Evolutionary conservation across 2,113 vertebrate species (phyloP).

Genomic region (Tympanuchus pallidicinctus): DNA sequence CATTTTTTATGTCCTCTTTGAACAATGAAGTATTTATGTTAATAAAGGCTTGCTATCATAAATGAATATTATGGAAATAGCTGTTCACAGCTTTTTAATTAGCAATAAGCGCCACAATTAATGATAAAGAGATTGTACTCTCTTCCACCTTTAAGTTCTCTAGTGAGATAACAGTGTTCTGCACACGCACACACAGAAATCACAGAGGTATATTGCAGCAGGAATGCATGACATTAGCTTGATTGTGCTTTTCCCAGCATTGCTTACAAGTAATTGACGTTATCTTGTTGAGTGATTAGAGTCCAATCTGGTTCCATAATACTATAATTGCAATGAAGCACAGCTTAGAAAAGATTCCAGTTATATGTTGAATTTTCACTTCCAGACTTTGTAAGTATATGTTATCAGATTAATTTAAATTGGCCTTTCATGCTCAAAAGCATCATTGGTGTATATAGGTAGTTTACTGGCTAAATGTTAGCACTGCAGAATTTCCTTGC

Average conservation of each 20-base stretch:
- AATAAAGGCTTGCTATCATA: conserved; percentile 53
- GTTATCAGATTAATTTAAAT: neutral
- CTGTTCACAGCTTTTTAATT: conserved; percentile 66
- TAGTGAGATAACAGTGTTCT: conserved; percentile 4
- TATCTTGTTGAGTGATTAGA: neutral
- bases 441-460: neutral
- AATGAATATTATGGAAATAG: conserved; percentile 53
- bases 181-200: neutral
- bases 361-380: neutral
- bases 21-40: conserved; percentile 71
- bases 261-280: neutral
- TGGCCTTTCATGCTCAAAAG: neutral
- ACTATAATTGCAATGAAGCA: neutral
- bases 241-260: neutral
- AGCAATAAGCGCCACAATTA: conserved; percentile 43
- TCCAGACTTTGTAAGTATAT: neutral
- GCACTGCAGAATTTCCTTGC: neutral
- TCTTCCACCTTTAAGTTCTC: neutral
- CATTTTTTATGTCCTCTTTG: conserved; percentile 67
- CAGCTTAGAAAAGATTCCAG: neutral
- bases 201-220: neutral
- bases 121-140: neutral
- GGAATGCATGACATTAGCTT: neutral
- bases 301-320: neutral
- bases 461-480: neutral